Conservation (phyloP, 2,888 invertebrate genomes). For the Rhopalosiphum nymphaeae region DNA sequence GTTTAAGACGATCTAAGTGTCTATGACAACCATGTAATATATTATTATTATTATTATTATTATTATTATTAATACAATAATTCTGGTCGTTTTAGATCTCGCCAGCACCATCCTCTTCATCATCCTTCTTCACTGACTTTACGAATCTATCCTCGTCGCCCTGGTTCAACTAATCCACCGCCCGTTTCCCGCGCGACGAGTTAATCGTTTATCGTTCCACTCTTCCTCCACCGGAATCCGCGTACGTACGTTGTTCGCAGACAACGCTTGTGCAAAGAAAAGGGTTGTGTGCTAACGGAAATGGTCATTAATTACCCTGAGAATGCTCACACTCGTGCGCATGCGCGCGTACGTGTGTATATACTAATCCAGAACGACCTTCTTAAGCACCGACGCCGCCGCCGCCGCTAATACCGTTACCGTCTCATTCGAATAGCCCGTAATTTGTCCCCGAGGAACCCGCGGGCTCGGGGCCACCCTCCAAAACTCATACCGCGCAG, state of each 20-base stretch:
- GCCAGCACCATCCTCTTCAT: neutral
- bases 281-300: neutral
- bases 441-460: slow-evolving; percentile 54
- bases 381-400: slow-evolving; percentile 23
- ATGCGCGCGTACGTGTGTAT: neutral
- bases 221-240: neutral
- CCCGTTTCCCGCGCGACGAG: slow-evolving; percentile 19
- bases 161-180: slow-evolving; percentile 18
- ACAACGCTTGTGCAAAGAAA: neutral
- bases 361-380: slow-evolving; percentile 50
- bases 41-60: neutral
- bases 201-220: slow-evolving; percentile 28
- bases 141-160: neutral
- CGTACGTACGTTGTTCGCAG: neutral
- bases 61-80: neutral
- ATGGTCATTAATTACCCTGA: slow-evolving; percentile 53
- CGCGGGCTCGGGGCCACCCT: neutral
- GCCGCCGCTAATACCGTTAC: slow-evolving; percentile 28
- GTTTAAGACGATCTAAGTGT: no score
- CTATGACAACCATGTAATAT: no score
- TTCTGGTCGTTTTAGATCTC: neutral
- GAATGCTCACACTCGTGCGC: neutral
- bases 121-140: neutral
- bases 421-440: slow-evolving; percentile 35
- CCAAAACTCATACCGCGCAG: neutral